These are phyloP conservation scores for Tenthredo scrophulariae DNA, from an alignment of 2,888 invertebrate genomes.

Conservation along the genomic window DNA sequence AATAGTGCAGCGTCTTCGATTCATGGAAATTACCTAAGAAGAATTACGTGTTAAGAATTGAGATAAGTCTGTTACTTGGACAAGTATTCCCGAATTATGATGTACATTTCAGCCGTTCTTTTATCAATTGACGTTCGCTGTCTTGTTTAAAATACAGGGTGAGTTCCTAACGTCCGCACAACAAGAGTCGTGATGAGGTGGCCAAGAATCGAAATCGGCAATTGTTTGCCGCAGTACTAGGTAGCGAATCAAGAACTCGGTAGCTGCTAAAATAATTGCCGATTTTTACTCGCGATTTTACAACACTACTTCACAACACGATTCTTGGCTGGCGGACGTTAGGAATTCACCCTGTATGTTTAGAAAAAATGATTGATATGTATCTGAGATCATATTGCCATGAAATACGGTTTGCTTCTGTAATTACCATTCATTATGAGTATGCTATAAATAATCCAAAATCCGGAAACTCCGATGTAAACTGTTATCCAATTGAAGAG, in stretches of 20 bases:
- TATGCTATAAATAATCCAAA: constrained; percentile 50
- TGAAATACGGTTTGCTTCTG: background rate
- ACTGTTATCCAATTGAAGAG: constrained; percentile 42
- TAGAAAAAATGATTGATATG: background rate
- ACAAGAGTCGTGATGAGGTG: too few species aligned
- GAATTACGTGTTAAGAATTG: background rate
- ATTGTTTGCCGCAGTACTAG: too few species aligned
- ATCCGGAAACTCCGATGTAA: constrained; percentile 34
- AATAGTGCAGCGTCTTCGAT: constrained; percentile 45
- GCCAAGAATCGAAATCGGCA: too few species aligned
- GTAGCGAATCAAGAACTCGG: too few species aligned
- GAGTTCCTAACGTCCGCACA: too few species aligned
- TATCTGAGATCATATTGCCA: background rate
- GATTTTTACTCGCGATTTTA: too few species aligned
- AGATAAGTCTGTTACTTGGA: background rate
- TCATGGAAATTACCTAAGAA: background rate
- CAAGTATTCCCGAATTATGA: background rate
- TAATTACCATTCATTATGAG: constrained; percentile 47
- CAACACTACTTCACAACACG: too few species aligned
- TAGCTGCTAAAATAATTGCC: too few species aligned
- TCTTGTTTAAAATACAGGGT: background rate
- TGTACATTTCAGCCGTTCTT: background rate
- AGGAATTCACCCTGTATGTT: background rate
- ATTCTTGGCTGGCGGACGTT: too few species aligned
- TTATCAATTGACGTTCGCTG: background rate